Evolutionary conservation across 1,140 invertebrate species (phyloP), one percentile per base, ranked within the genome.

Genomic region (Bombus haemorrhoidalis): DNA sequence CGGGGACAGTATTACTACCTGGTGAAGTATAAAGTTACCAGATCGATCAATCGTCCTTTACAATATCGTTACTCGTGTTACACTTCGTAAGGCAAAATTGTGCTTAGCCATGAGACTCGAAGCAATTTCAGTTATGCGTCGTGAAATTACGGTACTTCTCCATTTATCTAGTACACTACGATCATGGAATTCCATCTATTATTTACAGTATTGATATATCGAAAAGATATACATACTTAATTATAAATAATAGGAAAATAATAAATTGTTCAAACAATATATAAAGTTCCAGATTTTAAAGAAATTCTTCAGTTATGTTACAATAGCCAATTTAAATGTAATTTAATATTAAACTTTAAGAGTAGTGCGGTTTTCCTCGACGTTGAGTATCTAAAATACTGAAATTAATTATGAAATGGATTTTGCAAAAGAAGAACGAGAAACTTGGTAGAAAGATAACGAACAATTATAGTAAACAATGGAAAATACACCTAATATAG

Each of bases 41-140:
- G 84, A 82, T 86, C 84, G 62, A 86, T 86, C 85, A 86, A 83
- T 77, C 73, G 73, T 83, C 53, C 66, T 41, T 62, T 71, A 81
- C 12, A 71, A 73, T 71, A 53, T 75, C 72, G 72, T 83, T 86
- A 75, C 62, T 83, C 85, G 72, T 83, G 59, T 86, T 86, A 75
- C 80, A 41, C 76, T 81, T 43, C 79, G 78, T 53, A 76, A 43
- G 43, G 43, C 57, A 83, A 83, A 69, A 77, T 25, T 57, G 22
- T 32, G 9, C 62, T 57, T 37, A 15, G 64, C 22, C 22, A 41
- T 68, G 62, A 22, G 43, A 34, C 22, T 47, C 32, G 68, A 13
- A 41, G 37, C 41, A 76, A 83, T 76, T 76, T 53, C 32, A 76
- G 1, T 39, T 32, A 39, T 28, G 32, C 74, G 32, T 18, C 28